phyloP scores from a whole-genome alignment of 1,140 invertebrate species.

The Sarcophaga bullata region DNA sequence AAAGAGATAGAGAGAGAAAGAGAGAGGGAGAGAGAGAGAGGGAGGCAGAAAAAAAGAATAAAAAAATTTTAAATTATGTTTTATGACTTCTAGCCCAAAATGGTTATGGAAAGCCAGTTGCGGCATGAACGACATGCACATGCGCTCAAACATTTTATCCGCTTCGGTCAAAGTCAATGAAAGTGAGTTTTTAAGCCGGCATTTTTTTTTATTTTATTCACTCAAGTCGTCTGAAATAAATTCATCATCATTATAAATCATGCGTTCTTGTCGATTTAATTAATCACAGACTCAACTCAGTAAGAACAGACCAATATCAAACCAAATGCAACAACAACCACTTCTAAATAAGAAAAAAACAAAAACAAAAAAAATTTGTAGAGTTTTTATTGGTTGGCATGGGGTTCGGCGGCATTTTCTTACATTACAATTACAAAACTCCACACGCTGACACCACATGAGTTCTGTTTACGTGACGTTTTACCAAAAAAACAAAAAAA shows the following conservation, averaged over 20 bases:
- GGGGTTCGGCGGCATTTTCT: slow-evolving; percentile 8
- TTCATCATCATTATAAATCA: slow-evolving; percentile 63
- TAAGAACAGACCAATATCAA: not conserved
- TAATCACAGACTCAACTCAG: slow-evolving; percentile 49
- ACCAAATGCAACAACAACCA: not conserved
- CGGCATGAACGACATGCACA: slow-evolving; percentile 22
- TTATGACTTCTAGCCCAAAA: slow-evolving; percentile 34
- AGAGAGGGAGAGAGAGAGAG: too few species aligned
- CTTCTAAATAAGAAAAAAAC: too few species aligned
- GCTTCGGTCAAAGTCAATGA: slow-evolving; percentile 37
- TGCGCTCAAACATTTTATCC: not conserved
- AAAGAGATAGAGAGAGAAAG: not conserved
- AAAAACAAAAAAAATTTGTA: not conserved
- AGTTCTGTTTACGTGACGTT: slow-evolving; percentile 23
- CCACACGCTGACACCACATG: slow-evolving; percentile 37
- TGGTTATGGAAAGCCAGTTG: slow-evolving; percentile 25
- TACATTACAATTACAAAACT: slow-evolving; percentile 30
- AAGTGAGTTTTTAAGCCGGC: slow-evolving; percentile 20
- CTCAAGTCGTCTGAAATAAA: slow-evolving; percentile 58
- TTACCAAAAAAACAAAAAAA: slow-evolving; percentile 20
- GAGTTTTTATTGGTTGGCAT: not conserved
- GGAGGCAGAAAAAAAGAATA: too few species aligned
- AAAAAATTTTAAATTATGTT: slow-evolving; percentile 13
- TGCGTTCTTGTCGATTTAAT: slow-evolving; percentile 55
- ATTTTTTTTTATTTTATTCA: slow-evolving; percentile 23